Evolutionary conservation across 2,888 invertebrate genomes (phyloP), one percentile per base, ranked within the genome.

Genomic region (Theodoxus fluviatilis): DNA sequence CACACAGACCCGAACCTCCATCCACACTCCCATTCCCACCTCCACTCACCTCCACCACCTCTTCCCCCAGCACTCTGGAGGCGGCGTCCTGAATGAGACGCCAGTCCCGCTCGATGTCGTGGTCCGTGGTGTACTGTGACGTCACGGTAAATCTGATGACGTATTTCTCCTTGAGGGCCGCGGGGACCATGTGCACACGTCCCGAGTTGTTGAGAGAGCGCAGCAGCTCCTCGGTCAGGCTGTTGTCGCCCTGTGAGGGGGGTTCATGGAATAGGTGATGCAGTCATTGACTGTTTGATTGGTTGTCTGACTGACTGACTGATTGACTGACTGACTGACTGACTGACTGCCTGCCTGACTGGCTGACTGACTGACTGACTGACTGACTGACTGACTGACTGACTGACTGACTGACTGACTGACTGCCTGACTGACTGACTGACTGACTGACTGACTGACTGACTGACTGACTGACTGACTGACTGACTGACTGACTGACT

Each of bases 131-230:
- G 81, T 92, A 91, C 66, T 92, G 92, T 0, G 97, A 97, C 0
- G 98, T 97, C 43, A 98, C 93, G 0, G 97, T 96, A 86, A 98
- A 98, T 69, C 95, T 89, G 74, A 97, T 96, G 65, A 97, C 95
- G 85, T 89, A 89, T 68, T 84, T 85, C 0, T 93, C 94, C 83
- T 96, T 96, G 71, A 98, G 90, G 70, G 94, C 93, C 0, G 97
- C 96, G 0, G 98, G 98, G 0, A 98, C 97, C 76, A 96, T 95
- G 87, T 98, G 97, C 7, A 98, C 90, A 78, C 92, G 91, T 7
- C 96, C 97, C 0, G 94, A 91, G 1, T 92, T 92, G 84, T 98
- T 98, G 68, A 98, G 87, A 0, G 92, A 91, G 86, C 96, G 96
- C 69, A 98, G 89, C 3, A 98, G 83, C 35, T 79, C 80, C 87